Percentiles rank a stretch among this genome's conserved stretches.
Conservation (phyloP, 2,797 vertebrate species). For the Eulemur albifrons region DNA sequence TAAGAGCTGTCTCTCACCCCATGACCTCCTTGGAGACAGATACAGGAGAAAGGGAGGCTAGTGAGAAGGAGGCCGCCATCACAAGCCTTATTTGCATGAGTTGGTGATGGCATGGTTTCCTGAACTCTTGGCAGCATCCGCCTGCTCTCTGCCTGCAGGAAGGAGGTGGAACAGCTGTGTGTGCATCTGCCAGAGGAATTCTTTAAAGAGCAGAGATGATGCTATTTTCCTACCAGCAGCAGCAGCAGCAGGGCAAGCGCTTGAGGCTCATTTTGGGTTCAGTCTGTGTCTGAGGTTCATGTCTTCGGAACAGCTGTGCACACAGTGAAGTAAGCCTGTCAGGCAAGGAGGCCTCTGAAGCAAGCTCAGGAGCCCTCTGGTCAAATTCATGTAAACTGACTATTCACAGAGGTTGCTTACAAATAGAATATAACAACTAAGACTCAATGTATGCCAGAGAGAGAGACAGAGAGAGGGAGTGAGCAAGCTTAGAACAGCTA, state of each 20-base stretch:
- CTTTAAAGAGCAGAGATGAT: slow-evolving; percentile 58
- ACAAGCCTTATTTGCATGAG: neutral
- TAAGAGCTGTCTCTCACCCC: neutral
- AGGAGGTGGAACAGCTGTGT: slow-evolving; percentile 52
- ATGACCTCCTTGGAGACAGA: neutral
- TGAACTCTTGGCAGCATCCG: neutral
- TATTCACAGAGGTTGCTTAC: neutral
- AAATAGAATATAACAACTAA: neutral
- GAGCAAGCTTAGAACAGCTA: neutral
- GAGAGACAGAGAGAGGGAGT: neutral
- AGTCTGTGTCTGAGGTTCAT: slow-evolving; percentile 14
- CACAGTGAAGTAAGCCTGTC: neutral
- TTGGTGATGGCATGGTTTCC: neutral
- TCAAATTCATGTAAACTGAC: neutral
- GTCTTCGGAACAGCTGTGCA: slow-evolving; percentile 60
- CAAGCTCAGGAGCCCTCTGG: neutral
- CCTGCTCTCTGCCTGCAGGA: slow-evolving; percentile 52
- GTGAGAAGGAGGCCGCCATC: neutral
- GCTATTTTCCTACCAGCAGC: slow-evolving; percentile 54
- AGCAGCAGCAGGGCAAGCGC: slow-evolving; percentile 56
- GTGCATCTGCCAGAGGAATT: slow-evolving; percentile 49
- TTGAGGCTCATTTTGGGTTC: slow-evolving; percentile 42
- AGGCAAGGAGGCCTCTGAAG: neutral
- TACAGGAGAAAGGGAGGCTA: neutral
- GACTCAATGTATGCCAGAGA: neutral